Conservation (phyloP, 2,888 invertebrate species). For the Pyrrhosoma nymphula region DNA sequence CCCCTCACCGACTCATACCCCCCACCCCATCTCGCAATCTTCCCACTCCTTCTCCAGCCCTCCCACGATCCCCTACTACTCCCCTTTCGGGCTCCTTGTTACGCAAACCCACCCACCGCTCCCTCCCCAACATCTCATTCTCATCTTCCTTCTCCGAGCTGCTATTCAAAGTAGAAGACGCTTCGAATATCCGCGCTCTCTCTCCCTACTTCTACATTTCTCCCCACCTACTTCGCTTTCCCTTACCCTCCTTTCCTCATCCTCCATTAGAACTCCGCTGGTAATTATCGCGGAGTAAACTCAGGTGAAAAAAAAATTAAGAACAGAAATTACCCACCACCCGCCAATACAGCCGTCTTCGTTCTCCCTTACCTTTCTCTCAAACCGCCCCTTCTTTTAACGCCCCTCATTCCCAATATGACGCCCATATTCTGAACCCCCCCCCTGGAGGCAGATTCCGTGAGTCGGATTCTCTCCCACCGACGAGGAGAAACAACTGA, state of each 20-base stretch:
- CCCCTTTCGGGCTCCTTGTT: no score
- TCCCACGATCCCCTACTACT: not conserved
- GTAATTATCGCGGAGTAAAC: slow-evolving; percentile 52
- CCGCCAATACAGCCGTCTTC: not conserved
- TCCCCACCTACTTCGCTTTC: not conserved
- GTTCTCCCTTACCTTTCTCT: no score
- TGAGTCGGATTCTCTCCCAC: not conserved
- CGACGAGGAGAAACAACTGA: not conserved
- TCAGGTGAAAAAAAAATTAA: not conserved
- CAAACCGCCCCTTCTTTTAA: not conserved
- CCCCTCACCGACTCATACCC: not conserved
- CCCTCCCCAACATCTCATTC: slow-evolving; percentile 10
- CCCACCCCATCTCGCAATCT: no score
- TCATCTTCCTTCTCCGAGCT: not conserved
- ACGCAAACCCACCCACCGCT: not conserved
- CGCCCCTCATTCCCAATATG: slow-evolving; percentile 42
- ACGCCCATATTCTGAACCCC: not conserved
- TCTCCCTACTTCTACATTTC: not conserved
- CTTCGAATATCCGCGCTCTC: not conserved
- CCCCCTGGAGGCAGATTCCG: slow-evolving; percentile 23
- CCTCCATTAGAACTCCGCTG: slow-evolving; percentile 25
- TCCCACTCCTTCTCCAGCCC: not conserved
- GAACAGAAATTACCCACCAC: not conserved
- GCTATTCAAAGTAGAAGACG: slow-evolving; percentile 21
- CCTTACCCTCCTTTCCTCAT: not conserved